A percentile compares a stretch with the other conserved stretches of the same genome.
phyloP scores from a whole-genome alignment of 2,888 invertebrate genomes.

The Metacarcinus magister region DNA sequence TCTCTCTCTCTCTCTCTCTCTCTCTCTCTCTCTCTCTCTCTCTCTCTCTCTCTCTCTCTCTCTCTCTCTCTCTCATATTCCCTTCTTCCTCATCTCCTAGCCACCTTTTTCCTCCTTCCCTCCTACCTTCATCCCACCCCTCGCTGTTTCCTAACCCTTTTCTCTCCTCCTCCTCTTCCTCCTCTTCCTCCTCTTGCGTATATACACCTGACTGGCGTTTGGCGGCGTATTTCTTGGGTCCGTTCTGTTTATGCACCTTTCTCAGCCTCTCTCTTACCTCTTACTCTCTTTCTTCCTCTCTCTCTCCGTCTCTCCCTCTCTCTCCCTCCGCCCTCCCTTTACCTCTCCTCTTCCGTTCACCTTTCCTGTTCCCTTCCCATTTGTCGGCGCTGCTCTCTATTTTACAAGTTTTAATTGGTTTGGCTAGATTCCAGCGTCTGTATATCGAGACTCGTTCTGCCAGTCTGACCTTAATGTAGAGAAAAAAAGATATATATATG shows the following conservation, averaged over 20 bases:
- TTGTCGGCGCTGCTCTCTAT: slow-evolving; percentile 75
- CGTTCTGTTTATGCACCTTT: slow-evolving; percentile 63
- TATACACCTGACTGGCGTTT: neutral
- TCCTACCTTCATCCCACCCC: neutral
- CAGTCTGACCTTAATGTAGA: slow-evolving; percentile 10
- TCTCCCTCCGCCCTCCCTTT: neutral
- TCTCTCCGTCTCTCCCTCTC: neutral
- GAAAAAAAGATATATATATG: neutral
- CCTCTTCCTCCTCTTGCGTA: neutral
- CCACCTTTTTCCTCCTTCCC: neutral
- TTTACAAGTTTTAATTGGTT: slow-evolving; percentile 77
- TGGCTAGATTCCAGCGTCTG: slow-evolving; percentile 65
- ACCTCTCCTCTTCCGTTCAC: slow-evolving; percentile 58
- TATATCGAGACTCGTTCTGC: slow-evolving; percentile 22
- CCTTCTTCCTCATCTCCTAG: neutral
- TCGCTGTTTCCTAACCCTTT: neutral
- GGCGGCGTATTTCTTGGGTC: slow-evolving; percentile 62
- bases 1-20: slow-evolving; percentile 22
- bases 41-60: slow-evolving; percentile 54
- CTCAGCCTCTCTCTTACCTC: neutral
- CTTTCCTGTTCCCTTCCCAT: slow-evolving; percentile 77
- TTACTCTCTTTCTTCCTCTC: neutral
- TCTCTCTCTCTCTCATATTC: neutral
- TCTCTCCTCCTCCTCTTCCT: neutral
- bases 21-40: slow-evolving; percentile 13